These are phyloP conservation scores for Drosophila grimshawi DNA, from an alignment of 1,140 invertebrate species.

Conservation along the genomic window DNA sequence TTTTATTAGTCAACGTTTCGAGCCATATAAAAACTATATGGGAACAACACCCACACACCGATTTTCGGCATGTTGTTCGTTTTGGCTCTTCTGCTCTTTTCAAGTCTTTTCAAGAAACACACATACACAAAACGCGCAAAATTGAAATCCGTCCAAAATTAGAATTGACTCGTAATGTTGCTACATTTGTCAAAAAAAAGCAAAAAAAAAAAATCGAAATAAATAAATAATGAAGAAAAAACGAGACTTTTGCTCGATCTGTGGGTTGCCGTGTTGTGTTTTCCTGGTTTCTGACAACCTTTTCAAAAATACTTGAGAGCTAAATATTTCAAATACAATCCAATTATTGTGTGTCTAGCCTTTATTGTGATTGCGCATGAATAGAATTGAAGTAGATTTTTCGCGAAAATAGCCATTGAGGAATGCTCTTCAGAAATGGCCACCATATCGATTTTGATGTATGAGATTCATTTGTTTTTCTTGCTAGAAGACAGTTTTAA, in stretches of 20 bases:
- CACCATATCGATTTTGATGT: background rate
- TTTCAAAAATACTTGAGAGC: slow-evolving; percentile 10
- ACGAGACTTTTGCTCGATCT: slow-evolving; percentile 6
- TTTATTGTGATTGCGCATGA: slow-evolving; percentile 6
- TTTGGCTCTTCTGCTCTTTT: slow-evolving; percentile 51
- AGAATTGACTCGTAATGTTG: slow-evolving; percentile 75
- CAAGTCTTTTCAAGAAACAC: slow-evolving; percentile 12
- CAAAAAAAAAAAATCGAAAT: slow-evolving; percentile 24
- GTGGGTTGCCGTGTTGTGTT: background rate
- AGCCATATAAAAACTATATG: slow-evolving; percentile 33
- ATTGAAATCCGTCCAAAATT: slow-evolving; percentile 68
- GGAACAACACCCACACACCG: slow-evolving; percentile 37
- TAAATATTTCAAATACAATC: slow-evolving; percentile 2
- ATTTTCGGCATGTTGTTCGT: slow-evolving; percentile 10
- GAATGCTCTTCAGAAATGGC: slow-evolving; percentile 13
- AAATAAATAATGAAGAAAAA: slow-evolving; percentile 1
- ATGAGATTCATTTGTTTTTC: too few relatives aligned
- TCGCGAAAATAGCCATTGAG: slow-evolving; percentile 11
- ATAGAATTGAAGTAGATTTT: slow-evolving; percentile 17
- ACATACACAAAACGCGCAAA: slow-evolving; percentile 15
- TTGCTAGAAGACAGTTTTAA: background rate
- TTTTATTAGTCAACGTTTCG: slow-evolving; percentile 30
- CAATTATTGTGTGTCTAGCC: slow-evolving; percentile 20
- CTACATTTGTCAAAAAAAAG: slow-evolving; percentile 58
- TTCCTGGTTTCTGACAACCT: slow-evolving; percentile 24